These are phyloP conservation scores for Harpagoxenus sublaevis DNA, from an alignment of 2,888 invertebrate species.

Conservation along the genomic window DNA sequence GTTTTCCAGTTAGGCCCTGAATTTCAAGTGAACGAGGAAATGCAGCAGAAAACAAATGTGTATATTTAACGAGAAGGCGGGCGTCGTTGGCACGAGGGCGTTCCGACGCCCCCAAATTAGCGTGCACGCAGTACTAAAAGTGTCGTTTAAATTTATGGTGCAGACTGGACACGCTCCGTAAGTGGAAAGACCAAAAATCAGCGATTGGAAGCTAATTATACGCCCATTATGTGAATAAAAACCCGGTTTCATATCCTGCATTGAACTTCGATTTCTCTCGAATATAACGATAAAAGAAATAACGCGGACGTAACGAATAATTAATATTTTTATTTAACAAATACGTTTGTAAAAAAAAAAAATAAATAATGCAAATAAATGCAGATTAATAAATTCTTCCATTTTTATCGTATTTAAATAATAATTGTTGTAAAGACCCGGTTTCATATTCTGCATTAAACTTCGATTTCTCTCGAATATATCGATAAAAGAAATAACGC, in stretches of 20 bases:
- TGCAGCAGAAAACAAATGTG: slow-evolving; percentile 77
- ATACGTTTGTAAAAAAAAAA: background rate
- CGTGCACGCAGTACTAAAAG: slow-evolving; percentile 79
- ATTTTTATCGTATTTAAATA: background rate
- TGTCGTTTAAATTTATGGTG: slow-evolving; percentile 68
- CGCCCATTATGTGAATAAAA: slow-evolving; percentile 6
- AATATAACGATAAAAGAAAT: background rate
- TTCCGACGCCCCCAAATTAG: slow-evolving; percentile 84
- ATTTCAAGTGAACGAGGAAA: slow-evolving; percentile 70
- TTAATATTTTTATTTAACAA: background rate
- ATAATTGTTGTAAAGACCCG: background rate
- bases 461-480: too few species aligned
- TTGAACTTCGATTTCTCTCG: slow-evolving; percentile 3
- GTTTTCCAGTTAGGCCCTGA: slow-evolving; percentile 27
- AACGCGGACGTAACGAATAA: background rate
- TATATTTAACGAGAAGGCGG: slow-evolving; percentile 79
- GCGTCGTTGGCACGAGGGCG: slow-evolving; percentile 69
- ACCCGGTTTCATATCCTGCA: background rate
- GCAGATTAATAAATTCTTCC: background rate
- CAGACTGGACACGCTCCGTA: slow-evolving; percentile 61
- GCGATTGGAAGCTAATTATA: slow-evolving; percentile 50
- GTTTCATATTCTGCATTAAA: too few species aligned
- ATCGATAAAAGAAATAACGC: too few species aligned
- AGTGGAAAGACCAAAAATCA: slow-evolving; percentile 56
- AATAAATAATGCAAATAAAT: background rate